Percentiles rank a stretch among this genome's conserved stretches.
Evolutionary conservation across 2,113 vertebrate species (phyloP).

Genomic region (Mellivora capensis): DNA sequence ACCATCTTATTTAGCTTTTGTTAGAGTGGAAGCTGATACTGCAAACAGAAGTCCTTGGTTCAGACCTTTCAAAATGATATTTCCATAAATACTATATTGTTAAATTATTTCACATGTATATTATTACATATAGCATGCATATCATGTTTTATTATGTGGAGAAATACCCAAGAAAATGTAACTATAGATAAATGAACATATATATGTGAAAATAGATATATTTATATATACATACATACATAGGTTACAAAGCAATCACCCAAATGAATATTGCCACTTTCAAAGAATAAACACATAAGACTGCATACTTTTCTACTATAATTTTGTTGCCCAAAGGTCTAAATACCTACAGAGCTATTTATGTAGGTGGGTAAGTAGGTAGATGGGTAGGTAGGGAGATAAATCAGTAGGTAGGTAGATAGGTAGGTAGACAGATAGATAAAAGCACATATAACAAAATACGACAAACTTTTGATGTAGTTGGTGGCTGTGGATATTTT

Average conservation of each 20-base stretch:
- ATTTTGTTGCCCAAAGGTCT: not conserved
- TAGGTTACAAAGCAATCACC: not conserved
- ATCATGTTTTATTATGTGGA: not conserved
- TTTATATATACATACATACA: not conserved
- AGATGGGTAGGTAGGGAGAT: not conserved
- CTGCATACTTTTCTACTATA: not conserved
- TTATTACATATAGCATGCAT: not conserved
- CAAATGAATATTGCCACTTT: not conserved
- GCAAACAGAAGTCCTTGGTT: not conserved
- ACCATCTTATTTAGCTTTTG: not conserved
- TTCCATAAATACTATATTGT: not conserved
- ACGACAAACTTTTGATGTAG: not conserved
- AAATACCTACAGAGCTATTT: not conserved
- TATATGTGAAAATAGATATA: not conserved
- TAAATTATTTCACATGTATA: not conserved
- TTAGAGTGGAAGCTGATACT: not conserved
- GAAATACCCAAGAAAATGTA: not conserved
- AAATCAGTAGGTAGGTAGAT: not conserved
- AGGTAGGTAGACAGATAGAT: not conserved
- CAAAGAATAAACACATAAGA: not conserved
- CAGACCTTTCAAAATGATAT: not conserved
- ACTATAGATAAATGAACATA: not conserved
- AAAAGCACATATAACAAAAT: not conserved
- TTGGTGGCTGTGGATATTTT: not conserved
- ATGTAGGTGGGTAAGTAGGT: not conserved